Conservation (phyloP, 2,888 invertebrate species). For the Callyntrura guangdongensis region DNA sequence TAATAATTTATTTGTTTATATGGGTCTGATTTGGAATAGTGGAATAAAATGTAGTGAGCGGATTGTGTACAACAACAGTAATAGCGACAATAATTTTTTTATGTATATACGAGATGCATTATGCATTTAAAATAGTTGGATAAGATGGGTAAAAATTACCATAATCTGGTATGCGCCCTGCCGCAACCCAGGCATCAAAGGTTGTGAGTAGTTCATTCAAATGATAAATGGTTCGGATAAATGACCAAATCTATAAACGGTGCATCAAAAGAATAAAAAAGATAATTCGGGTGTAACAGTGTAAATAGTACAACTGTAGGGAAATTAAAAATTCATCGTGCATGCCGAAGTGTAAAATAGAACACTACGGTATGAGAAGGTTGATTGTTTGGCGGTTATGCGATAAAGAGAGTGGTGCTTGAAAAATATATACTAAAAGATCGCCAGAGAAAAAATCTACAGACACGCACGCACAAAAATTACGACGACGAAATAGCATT, state of each 20-base stretch:
- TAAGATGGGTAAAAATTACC: constrained; percentile 73
- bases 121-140: constrained; percentile 1
- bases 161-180: constrained; percentile 82
- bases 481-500: constrained; percentile 4
- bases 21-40: background rate
- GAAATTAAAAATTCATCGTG: constrained; percentile 43
- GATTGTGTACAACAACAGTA: background rate
- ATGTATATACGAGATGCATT: background rate
- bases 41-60: too few species aligned
- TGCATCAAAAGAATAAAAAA: constrained; percentile 54
- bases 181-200: constrained; percentile 83
- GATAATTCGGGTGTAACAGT: constrained; percentile 50
- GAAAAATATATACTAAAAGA: constrained; percentile 8
- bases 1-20: background rate
- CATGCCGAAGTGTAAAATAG: constrained; percentile 73
- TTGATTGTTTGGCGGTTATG: background rate
- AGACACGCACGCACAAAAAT: constrained; percentile 17
- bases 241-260: constrained; percentile 81
- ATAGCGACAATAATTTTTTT: background rate
- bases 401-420: background rate
- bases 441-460: background rate
- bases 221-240: constrained; percentile 83
- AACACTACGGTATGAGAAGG: constrained; percentile 67
- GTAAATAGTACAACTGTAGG: background rate
- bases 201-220: constrained; percentile 83